phyloP scores from a whole-genome alignment of 2,797 vertebrate genomes.

The Hypotaenidia philippensis region DNA sequence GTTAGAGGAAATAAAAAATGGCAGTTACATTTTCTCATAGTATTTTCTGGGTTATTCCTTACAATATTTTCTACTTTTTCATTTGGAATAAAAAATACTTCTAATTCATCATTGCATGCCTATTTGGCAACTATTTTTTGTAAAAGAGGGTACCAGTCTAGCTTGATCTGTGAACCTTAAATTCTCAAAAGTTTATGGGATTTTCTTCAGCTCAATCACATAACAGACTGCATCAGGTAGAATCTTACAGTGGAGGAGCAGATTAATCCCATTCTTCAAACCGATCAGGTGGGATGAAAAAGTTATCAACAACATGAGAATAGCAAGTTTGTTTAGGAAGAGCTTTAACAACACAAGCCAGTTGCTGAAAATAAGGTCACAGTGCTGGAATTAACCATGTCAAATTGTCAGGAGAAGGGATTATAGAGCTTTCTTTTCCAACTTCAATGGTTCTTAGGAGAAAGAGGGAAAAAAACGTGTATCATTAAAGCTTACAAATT shows the following conservation, averaged over 20 bases:
- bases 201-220: not conserved
- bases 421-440: not conserved
- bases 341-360: not conserved
- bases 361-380: not conserved
- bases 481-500: not conserved
- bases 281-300: fast-evolving
- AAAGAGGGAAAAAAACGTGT: not conserved
- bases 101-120: not conserved
- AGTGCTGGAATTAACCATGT: not conserved
- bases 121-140: not conserved
- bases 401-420: not conserved
- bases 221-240: not conserved
- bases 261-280: not conserved
- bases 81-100: not conserved
- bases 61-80: not conserved
- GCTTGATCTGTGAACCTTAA: not conserved
- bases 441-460: not conserved
- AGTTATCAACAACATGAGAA: not conserved
- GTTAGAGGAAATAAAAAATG: not conserved
- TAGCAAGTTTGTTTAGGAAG: not conserved
- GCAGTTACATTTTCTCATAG: not conserved
- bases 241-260: not conserved
- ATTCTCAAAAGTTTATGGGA: not conserved
- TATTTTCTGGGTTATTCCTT: not conserved
- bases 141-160: not conserved